These are phyloP conservation scores for Pelecanus crispus DNA, from an alignment of 2,113 vertebrate species.

Conservation along the genomic window DNA sequence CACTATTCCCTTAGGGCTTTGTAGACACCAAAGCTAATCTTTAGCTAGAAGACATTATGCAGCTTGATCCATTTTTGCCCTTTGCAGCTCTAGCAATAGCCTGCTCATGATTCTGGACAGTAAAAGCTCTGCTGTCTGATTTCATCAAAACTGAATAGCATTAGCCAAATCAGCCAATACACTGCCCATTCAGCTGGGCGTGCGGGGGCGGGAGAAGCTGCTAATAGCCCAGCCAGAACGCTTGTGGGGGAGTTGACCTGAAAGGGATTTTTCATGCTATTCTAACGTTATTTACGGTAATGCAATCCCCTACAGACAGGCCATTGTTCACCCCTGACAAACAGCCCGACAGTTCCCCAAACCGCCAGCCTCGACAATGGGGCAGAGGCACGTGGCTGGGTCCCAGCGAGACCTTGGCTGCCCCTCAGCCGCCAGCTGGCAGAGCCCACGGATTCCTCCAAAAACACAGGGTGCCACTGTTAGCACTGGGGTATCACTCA, in stretches of 20 bases:
- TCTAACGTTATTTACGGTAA: constrained; percentile 72
- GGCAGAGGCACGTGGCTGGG: not conserved
- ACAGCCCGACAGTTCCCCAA: constrained; percentile 39
- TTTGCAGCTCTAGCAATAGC: not conserved
- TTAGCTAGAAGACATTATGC: not conserved
- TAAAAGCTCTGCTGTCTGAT: not conserved
- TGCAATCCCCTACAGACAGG: constrained; percentile 57
- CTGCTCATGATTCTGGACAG: not conserved
- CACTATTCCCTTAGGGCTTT: not conserved
- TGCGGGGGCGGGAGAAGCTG: not conserved
- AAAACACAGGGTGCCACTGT: constrained; percentile 60
- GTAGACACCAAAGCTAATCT: not conserved
- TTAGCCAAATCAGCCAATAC: not conserved
- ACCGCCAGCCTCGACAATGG: constrained; percentile 42
- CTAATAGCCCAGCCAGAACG: constrained; percentile 41
- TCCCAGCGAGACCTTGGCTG: constrained; percentile 31
- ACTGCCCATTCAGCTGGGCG: not conserved
- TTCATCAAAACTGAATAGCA: not conserved
- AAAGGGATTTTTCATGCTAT: constrained; percentile 70
- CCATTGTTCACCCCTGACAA: constrained; percentile 67
- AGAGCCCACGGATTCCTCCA: not conserved
- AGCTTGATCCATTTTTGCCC: not conserved
- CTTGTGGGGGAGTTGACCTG: constrained; percentile 62
- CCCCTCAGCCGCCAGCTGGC: constrained; percentile 43
- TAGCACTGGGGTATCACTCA: not conserved